Conservation (phyloP, 2,888 invertebrate species). For the Laspeyria flexula region DNA sequence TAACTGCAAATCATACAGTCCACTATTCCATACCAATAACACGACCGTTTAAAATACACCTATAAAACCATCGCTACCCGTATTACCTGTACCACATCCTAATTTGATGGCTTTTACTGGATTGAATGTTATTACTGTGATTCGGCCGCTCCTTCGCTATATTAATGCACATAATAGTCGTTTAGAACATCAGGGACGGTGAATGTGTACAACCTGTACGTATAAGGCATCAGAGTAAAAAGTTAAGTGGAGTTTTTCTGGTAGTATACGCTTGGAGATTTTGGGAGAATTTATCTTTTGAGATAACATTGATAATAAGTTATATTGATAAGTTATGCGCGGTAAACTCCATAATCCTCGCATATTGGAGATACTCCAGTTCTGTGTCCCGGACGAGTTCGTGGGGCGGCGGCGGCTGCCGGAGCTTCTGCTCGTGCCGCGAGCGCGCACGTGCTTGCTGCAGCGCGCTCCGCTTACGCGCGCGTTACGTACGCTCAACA, state of each 20-base stretch:
- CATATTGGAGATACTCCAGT: too few species aligned
- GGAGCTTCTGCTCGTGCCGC: too few species aligned
- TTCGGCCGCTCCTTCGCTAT: conserved; percentile 52
- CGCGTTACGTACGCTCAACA: too few species aligned
- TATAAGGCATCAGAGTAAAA: not conserved
- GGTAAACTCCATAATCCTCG: too few species aligned
- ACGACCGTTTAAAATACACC: not conserved
- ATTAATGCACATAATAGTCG: conserved; percentile 33
- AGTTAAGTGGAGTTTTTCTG: conserved; percentile 1
- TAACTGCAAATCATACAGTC: not conserved
- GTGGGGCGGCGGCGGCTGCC: too few species aligned
- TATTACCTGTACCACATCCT: conserved; percentile 26
- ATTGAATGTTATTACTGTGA: conserved; percentile 69
- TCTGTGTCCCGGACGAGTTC: too few species aligned
- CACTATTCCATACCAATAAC: not conserved
- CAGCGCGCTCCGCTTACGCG: too few species aligned
- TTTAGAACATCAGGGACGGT: conserved; percentile 10
- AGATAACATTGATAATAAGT: too few species aligned
- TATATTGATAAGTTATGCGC: too few species aligned
- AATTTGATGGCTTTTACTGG: conserved; percentile 63
- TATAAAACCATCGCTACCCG: conserved; percentile 1
- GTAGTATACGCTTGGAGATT: not conserved
- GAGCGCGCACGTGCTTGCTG: too few species aligned
- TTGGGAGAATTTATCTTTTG: too few species aligned
- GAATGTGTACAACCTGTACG: not conserved